These are phyloP conservation scores for Microdon myrmicae DNA, from an alignment of 2,888 invertebrate species.

Conservation along the genomic window DNA sequence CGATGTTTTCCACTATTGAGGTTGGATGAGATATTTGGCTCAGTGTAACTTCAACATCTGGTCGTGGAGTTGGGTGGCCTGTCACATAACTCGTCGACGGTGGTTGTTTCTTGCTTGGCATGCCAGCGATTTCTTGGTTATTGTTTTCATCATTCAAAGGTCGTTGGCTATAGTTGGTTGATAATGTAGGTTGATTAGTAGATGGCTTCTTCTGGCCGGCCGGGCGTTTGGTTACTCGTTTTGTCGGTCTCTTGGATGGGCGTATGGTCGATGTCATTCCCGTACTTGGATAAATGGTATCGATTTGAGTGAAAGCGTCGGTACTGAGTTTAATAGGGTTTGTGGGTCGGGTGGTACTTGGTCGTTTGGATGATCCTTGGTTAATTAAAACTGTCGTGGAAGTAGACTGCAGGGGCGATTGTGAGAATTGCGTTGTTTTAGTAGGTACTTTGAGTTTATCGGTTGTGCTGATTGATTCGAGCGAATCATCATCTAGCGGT, in stretches of 20 bases:
- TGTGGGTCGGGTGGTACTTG: slow-evolving; percentile 12
- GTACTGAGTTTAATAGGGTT: slow-evolving; percentile 9
- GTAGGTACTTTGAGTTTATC: slow-evolving; percentile 14
- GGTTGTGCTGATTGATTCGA: no score
- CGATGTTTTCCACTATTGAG: slow-evolving; percentile 62
- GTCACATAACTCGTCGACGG: slow-evolving; percentile 68
- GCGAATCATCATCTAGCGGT: slow-evolving; percentile 8
- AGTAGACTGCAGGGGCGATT: slow-evolving; percentile 31
- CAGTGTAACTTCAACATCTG: slow-evolving; percentile 61
- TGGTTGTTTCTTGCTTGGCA: slow-evolving; percentile 58
- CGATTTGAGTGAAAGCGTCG: slow-evolving; percentile 11
- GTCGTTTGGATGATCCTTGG: slow-evolving; percentile 18
- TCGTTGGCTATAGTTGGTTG: slow-evolving; percentile 64
- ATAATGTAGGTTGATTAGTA: slow-evolving; percentile 29
- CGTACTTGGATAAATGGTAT: slow-evolving; percentile 27
- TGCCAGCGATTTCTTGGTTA: slow-evolving; percentile 23
- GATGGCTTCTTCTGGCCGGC: slow-evolving; percentile 53
- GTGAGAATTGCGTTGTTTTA: slow-evolving; percentile 26
- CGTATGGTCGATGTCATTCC: slow-evolving; percentile 62
- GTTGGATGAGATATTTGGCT: slow-evolving; percentile 58
- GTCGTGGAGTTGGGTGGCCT: slow-evolving; percentile 69
- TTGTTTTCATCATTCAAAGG: slow-evolving; percentile 53
- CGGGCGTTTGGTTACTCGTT: slow-evolving; percentile 46
- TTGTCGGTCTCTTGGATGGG: slow-evolving; percentile 56
- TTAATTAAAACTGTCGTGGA: slow-evolving; percentile 19